Conservation (phyloP, 2,888 invertebrate genomes). For the Orthosia incerta region DNA sequence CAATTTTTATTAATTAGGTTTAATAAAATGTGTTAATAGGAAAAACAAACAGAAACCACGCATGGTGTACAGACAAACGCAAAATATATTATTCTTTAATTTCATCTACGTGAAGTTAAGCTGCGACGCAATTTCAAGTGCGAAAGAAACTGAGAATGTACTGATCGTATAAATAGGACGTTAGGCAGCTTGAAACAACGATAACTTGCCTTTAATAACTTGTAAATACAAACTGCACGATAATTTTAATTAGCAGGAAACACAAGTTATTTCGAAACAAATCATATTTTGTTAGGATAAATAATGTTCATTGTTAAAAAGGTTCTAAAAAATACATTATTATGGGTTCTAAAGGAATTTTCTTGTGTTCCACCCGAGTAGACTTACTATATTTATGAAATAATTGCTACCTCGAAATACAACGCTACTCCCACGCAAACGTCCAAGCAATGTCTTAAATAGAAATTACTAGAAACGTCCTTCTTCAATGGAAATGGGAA, state of each 20-base stretch:
- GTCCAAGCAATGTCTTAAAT: slow-evolving; percentile 15
- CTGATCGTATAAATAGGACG: neutral
- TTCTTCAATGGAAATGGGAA: slow-evolving; percentile 12
- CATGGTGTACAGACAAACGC: too few relatives aligned
- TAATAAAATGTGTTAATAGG: too few relatives aligned
- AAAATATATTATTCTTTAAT: too few relatives aligned
- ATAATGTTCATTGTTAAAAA: slow-evolving; percentile 1
- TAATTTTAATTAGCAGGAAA: slow-evolving; percentile 32
- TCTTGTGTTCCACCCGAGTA: neutral
- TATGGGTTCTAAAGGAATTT: neutral
- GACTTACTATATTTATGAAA: slow-evolving; percentile 5
- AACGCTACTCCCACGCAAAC: slow-evolving; percentile 19
- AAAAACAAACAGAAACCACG: too few relatives aligned
- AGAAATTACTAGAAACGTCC: slow-evolving; percentile 22
- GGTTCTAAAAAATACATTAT: neutral
- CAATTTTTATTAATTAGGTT: too few relatives aligned
- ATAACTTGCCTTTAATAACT: neutral
- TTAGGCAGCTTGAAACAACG: neutral
- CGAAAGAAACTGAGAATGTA: neutral
- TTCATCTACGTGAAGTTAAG: neutral
- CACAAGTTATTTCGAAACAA: neutral
- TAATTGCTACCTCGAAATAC: slow-evolving; percentile 31
- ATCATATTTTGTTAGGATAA: slow-evolving; percentile 13
- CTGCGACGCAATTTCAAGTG: neutral
- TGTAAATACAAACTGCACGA: neutral